Evolutionary conservation across 2,113 vertebrate species (phyloP).

Genomic region (Lathamus discolor): DNA sequence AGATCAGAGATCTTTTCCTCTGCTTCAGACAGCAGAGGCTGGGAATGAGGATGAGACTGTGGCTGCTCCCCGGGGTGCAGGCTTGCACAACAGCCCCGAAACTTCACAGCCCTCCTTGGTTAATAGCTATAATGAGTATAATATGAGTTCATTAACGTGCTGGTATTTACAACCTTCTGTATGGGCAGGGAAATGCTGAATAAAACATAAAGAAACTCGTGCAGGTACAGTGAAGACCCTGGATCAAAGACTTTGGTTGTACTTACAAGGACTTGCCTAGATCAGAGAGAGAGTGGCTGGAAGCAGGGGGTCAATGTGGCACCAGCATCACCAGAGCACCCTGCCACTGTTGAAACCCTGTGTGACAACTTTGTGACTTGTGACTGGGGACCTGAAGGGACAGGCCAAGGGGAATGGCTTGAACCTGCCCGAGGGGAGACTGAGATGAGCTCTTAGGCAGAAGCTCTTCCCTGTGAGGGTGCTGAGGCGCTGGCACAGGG

Average conservation of each 20-base stretch:
- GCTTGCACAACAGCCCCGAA: not conserved
- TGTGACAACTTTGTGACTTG: not conserved
- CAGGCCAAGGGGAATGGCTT: not conserved
- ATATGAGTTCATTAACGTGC: not conserved
- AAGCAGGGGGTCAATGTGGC: not conserved
- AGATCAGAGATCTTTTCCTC: not conserved
- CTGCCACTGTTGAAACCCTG: not conserved
- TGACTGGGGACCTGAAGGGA: not conserved
- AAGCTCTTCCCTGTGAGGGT: not conserved
- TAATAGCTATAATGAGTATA: not conserved
- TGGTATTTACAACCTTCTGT: not conserved
- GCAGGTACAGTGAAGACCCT: not conserved
- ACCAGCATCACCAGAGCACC: fast-evolving
- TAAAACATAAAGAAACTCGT: not conserved
- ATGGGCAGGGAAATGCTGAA: not conserved
- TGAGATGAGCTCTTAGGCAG: not conserved
- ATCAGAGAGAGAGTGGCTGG: not conserved
- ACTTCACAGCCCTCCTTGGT: not conserved
- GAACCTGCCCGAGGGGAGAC: not conserved
- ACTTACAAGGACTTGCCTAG: not conserved
- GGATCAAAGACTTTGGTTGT: not conserved
- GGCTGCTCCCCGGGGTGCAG: not conserved
- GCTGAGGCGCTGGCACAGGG: too few relatives aligned
- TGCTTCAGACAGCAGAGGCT: not conserved
- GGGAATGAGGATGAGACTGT: not conserved